These are phyloP conservation scores for Galleria mellonella DNA, from an alignment of 1,140 invertebrate genomes.

Conservation along the genomic window DNA sequence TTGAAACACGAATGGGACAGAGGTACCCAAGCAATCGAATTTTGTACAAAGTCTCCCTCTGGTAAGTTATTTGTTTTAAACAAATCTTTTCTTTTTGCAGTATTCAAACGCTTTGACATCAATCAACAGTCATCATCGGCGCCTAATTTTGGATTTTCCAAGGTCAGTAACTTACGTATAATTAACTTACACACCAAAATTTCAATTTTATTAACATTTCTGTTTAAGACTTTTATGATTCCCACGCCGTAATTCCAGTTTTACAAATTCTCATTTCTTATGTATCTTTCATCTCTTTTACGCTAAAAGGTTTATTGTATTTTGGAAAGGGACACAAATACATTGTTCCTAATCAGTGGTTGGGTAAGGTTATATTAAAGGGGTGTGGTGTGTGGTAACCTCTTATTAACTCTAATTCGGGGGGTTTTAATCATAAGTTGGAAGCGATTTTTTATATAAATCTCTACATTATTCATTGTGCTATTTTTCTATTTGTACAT, in stretches of 20 bases:
- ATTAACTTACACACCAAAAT: neutral
- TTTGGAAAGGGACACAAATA: conserved; percentile 22
- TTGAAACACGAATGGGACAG: too few relatives aligned
- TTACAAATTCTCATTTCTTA: conserved; percentile 1
- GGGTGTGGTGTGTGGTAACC: conserved; percentile 42
- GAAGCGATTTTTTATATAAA: conserved; percentile 32
- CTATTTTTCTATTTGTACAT: conserved; percentile 13
- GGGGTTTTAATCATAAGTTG: conserved; percentile 40
- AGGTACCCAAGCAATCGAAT: too few relatives aligned
- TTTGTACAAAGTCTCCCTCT: too few relatives aligned
- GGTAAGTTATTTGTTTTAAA: too few relatives aligned
- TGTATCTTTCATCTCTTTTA: conserved; percentile 19
- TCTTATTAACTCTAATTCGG: conserved; percentile 49
- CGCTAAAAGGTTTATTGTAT: neutral
- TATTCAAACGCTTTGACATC: conserved; percentile 90
- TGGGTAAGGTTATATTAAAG: conserved; percentile 42
- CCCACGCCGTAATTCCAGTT: neutral
- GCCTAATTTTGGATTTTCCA: conserved; percentile 94
- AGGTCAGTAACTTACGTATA: conserved; percentile 77
- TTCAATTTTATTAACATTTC: too few relatives aligned
- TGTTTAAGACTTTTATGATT: neutral
- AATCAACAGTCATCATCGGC: conserved; percentile 85
- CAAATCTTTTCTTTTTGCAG: conserved; percentile 72
- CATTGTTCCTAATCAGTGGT: conserved; percentile 29
- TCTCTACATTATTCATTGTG: conserved; percentile 13